Evolutionary conservation across 2,888 invertebrate species (phyloP).

Genomic region (Hypena proboscidalis): DNA sequence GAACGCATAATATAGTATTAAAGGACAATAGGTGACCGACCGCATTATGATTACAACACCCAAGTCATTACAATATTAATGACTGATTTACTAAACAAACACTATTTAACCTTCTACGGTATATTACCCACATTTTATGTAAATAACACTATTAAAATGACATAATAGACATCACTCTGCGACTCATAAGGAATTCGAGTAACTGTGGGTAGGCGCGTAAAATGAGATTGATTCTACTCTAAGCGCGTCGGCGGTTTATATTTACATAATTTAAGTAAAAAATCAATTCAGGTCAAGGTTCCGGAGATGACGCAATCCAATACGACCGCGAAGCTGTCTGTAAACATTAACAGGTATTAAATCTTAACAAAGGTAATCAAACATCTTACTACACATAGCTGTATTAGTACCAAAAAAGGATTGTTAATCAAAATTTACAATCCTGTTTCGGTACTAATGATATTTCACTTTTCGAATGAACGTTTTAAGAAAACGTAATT

Average conservation of each 20-base stretch:
- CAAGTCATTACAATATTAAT: no score
- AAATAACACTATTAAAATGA: background rate
- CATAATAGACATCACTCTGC: background rate
- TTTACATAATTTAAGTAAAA: conserved; percentile 65
- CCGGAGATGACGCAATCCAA: conserved; percentile 41
- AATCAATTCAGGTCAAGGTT: conserved; percentile 72
- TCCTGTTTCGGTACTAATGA: no score
- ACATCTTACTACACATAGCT: no score
- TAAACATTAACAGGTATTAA: background rate
- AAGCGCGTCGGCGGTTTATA: conserved; percentile 56
- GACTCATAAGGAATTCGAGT: conserved; percentile 20
- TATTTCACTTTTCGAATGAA: no score
- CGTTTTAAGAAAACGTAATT: no score
- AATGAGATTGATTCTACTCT: conserved; percentile 47
- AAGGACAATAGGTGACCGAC: no score
- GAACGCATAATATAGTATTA: no score
- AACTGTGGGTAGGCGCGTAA: conserved; percentile 13
- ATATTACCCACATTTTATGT: background rate
- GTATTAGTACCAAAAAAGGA: no score
- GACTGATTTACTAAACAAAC: background rate
- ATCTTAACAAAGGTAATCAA: background rate
- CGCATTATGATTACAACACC: no score
- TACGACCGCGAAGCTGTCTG: conserved; percentile 6
- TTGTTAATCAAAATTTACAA: no score
- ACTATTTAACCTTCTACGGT: background rate